Percentiles rank a stretch among this genome's conserved stretches.
Conservation (phyloP, 2,113 vertebrate species). For the Ifrita kowaldi region DNA sequence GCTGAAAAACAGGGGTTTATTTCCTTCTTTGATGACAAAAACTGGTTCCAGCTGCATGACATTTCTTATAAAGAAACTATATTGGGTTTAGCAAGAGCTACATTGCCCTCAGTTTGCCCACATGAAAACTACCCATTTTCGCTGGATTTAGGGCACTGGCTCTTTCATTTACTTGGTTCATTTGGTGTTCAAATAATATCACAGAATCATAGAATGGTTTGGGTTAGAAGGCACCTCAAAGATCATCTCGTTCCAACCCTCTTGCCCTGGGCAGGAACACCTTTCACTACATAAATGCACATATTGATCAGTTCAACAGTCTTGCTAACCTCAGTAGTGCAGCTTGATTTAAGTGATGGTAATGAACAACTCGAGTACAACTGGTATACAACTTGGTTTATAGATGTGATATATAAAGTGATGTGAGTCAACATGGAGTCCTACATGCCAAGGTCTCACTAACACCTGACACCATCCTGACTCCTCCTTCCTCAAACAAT, state of each 20-base stretch:
- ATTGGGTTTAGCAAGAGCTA: fast-evolving
- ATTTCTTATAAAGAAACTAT: not conserved
- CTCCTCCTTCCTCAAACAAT: not conserved
- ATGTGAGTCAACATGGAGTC: not conserved
- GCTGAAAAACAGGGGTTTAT: not conserved
- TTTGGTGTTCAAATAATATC: not conserved
- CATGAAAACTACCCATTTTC: not conserved
- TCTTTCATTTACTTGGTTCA: not conserved
- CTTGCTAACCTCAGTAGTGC: not conserved
- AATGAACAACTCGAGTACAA: not conserved
- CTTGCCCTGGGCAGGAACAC: too few species aligned
- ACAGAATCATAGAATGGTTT: not conserved
- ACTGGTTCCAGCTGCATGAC: fast-evolving
- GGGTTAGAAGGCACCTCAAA: not conserved
- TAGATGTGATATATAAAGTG: too few species aligned
- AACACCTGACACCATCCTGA: not conserved
- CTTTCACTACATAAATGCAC: too few species aligned
- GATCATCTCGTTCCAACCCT: not conserved
- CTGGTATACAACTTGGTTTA: not conserved
- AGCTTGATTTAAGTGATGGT: not conserved
- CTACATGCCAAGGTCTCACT: not conserved
- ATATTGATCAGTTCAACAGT: not conserved
- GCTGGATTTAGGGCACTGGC: not conserved
- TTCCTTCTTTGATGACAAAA: not conserved
- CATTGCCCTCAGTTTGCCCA: not conserved